Evolutionary conservation across 2,888 invertebrate genomes (phyloP).

Genomic region (Melanostoma scalare): DNA sequence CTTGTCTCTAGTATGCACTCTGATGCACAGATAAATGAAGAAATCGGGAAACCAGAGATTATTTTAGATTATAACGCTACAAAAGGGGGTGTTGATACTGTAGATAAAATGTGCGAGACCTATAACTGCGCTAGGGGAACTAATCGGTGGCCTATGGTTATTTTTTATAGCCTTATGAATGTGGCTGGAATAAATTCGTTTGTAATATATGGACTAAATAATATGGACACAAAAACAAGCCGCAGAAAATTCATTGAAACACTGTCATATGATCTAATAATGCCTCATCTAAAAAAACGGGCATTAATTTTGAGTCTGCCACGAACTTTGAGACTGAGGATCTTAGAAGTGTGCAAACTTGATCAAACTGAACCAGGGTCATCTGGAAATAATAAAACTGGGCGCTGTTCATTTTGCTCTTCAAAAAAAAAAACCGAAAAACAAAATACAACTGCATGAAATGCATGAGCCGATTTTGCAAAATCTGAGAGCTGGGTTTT

Average conservation of each 20-base stretch:
- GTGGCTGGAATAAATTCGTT: too few species aligned
- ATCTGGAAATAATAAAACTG: slow-evolving; percentile 17
- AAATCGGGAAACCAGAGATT: too few species aligned
- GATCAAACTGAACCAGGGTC: slow-evolving; percentile 17
- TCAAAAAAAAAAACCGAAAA: slow-evolving; percentile 42
- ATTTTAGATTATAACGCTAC: too few species aligned
- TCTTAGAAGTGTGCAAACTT: slow-evolving; percentile 10
- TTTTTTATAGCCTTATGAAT: too few species aligned
- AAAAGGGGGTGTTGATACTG: too few species aligned
- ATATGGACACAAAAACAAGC: not conserved
- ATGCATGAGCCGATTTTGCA: not conserved
- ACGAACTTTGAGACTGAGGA: slow-evolving; percentile 22
- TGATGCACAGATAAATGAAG: too few species aligned
- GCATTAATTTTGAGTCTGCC: slow-evolving; percentile 14
- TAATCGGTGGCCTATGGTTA: too few species aligned
- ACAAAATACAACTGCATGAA: slow-evolving; percentile 37
- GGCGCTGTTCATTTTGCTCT: slow-evolving; percentile 30
- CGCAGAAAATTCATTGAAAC: slow-evolving; percentile 2
- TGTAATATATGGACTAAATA: slow-evolving; percentile 3
- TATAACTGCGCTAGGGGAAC: too few species aligned
- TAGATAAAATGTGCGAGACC: too few species aligned
- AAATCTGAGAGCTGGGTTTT: too few species aligned
- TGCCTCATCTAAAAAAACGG: slow-evolving; percentile 5
- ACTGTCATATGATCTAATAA: slow-evolving; percentile 1
- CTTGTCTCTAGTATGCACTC: too few species aligned